phyloP scores from a whole-genome alignment of 2,797 vertebrate species.

The Serranus cabrilla region DNA sequence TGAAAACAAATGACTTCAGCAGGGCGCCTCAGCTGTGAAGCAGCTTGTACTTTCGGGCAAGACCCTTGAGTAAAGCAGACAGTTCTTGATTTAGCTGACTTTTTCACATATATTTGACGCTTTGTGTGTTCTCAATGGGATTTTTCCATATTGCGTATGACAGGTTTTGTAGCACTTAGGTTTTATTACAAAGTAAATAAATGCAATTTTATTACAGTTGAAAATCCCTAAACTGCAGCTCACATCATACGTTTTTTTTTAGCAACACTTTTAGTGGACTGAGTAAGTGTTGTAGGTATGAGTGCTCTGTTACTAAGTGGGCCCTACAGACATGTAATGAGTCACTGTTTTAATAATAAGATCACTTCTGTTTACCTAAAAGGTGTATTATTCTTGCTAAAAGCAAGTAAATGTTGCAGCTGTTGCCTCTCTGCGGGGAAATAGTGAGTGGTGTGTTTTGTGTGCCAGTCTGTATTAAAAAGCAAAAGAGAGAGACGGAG shows the following conservation, averaged over 20 bases:
- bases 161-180: constrained; percentile 15
- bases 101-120: constrained; percentile 22
- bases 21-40: constrained; percentile 39
- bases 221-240: constrained; percentile 12
- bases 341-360: constrained; percentile 65
- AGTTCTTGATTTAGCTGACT: constrained; percentile 27
- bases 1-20: constrained; percentile 69
- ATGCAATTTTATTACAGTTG: constrained; percentile 2
- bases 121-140: constrained; percentile 1
- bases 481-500: constrained; percentile 10
- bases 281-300: constrained; percentile 13
- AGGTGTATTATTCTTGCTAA: constrained; percentile 55
- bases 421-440: constrained; percentile 38
- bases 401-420: constrained; percentile 54
- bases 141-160: constrained; percentile 19
- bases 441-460: constrained; percentile 20
- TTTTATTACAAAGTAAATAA: constrained; percentile 37
- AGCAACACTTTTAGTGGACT: constrained; percentile 23
- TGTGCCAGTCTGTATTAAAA: constrained; percentile 29
- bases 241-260: constrained; percentile 1
- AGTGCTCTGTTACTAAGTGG: constrained; percentile 36
- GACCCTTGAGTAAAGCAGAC: constrained; percentile 8
- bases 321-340: constrained; percentile 43
- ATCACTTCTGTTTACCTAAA: constrained; percentile 52
- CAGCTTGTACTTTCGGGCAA: constrained; percentile 12